phyloP scores from a whole-genome alignment of 1,140 invertebrate species.

The Magallana angulata region DNA sequence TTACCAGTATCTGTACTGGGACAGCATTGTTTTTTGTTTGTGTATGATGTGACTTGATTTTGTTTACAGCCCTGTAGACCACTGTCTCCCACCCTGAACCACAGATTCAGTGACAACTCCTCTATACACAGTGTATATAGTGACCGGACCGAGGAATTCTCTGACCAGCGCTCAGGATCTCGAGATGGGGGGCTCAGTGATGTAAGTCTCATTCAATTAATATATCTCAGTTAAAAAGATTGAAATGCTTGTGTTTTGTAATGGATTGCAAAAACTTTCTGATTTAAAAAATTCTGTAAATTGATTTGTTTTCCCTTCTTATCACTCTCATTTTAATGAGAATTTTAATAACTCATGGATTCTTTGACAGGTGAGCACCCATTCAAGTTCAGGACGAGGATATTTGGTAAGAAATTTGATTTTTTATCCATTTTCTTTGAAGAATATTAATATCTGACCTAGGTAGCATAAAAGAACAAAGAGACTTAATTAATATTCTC shows the following conservation, averaged over 20 bases:
- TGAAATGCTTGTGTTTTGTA: no score
- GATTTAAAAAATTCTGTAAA: no score
- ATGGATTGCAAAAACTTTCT: no score
- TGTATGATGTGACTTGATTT: background rate
- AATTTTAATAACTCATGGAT: no score
- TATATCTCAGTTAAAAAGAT: no score
- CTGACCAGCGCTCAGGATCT: constrained; percentile 3
- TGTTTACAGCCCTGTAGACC: constrained; percentile 3
- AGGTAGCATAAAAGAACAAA: no score
- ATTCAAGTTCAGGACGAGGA: constrained; percentile 63
- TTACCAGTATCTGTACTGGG: no score
- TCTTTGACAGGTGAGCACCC: background rate
- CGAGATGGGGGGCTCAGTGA: constrained; percentile 18
- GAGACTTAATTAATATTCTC: no score
- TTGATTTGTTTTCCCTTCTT: no score
- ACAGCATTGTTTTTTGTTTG: no score
- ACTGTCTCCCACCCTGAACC: background rate
- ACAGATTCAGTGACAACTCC: constrained; percentile 23
- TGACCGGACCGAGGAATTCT: constrained; percentile 16
- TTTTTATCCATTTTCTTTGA: background rate
- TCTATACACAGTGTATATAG: background rate
- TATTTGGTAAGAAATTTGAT: constrained; percentile 62
- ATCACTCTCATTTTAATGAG: no score
- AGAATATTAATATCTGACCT: no score
- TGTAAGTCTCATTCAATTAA: background rate